These are phyloP conservation scores for Pachliopta kotzebuea DNA, from an alignment of 2,888 invertebrate genomes.

Conservation along the genomic window DNA sequence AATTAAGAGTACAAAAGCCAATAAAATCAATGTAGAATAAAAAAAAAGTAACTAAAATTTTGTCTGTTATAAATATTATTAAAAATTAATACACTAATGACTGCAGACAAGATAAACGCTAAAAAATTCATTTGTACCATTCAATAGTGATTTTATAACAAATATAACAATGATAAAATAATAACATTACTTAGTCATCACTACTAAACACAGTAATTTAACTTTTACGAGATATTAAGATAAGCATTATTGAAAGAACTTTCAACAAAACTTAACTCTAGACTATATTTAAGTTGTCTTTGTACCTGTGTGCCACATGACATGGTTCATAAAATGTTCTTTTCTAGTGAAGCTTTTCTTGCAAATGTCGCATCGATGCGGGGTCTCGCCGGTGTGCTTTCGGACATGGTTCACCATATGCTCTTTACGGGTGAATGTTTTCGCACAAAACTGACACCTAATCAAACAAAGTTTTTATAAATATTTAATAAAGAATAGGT, in stretches of 20 bases:
- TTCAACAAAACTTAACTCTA: background rate
- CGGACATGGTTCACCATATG: constrained; percentile 90
- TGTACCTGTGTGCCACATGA: constrained; percentile 87
- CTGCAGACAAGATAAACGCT: background rate
- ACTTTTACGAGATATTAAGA: background rate
- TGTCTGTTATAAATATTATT: background rate
- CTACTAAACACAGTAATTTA: background rate
- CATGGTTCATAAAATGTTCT: constrained; percentile 89
- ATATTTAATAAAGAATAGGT: too few relatives aligned
- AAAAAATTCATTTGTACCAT: background rate
- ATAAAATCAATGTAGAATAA: too few relatives aligned
- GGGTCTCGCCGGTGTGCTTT: constrained; percentile 88
- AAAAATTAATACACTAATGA: background rate
- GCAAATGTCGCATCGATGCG: constrained; percentile 88
- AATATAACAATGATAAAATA: background rate
- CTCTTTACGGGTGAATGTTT: constrained; percentile 88
- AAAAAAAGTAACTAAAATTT: too few relatives aligned
- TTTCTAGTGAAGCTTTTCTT: constrained; percentile 89
- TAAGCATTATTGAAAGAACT: background rate
- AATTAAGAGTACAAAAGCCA: constrained; percentile 4
- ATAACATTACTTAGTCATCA: background rate
- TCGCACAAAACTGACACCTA: constrained; percentile 87
- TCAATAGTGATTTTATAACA: too few relatives aligned
- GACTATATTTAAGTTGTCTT: background rate
- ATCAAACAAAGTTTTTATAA: too few relatives aligned